phyloP scores from a whole-genome alignment of 2,888 invertebrate genomes.

The Rhingia campestris region DNA sequence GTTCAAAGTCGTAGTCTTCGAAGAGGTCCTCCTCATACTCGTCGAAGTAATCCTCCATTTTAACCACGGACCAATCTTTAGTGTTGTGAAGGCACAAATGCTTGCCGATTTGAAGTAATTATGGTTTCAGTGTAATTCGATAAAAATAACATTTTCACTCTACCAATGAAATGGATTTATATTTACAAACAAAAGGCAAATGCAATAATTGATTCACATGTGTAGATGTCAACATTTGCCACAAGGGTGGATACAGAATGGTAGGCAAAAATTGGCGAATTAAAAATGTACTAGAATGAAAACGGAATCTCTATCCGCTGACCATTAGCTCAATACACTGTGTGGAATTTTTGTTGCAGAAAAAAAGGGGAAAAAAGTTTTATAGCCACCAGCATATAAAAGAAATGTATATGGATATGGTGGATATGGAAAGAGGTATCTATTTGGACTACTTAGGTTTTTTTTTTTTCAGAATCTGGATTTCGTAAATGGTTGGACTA shows the following conservation, averaged over 20 bases:
- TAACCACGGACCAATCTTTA: background rate
- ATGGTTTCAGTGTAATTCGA: conserved; percentile 6
- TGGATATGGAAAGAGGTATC: too few species aligned
- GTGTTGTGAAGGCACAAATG: conserved; percentile 1
- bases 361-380: too few species aligned
- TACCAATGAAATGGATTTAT: conserved; percentile 32
- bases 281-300: conserved; percentile 29
- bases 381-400: too few species aligned
- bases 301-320: too few species aligned
- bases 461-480: too few species aligned
- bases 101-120: conserved; percentile 3
- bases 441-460: too few species aligned
- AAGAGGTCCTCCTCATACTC: conserved; percentile 74
- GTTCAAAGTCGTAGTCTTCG: conserved; percentile 74
- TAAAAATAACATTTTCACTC: conserved; percentile 53
- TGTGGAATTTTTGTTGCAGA: too few species aligned
- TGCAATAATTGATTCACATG: background rate
- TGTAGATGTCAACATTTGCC: conserved; percentile 19
- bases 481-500: too few species aligned
- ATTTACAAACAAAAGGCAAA: conserved; percentile 63
- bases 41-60: conserved; percentile 76
- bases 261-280: background rate
- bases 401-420: too few species aligned
- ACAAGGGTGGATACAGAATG: conserved; percentile 5
- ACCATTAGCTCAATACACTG: too few species aligned